Evolutionary conservation across 1,140 invertebrate species (phyloP).

Genomic region (Drosophila santomea): DNA sequence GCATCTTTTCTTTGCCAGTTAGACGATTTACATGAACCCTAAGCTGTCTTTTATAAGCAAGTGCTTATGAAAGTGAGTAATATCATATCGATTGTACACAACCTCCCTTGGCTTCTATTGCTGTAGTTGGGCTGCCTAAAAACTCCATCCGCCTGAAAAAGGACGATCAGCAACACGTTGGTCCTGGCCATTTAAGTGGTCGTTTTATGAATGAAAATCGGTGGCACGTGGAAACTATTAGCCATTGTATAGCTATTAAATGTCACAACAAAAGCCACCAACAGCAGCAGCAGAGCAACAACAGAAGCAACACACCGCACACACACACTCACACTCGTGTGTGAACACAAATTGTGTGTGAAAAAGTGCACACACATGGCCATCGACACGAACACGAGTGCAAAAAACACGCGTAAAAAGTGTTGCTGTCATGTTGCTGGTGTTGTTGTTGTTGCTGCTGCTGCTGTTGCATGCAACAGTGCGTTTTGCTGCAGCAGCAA

Average conservation of each 20-base stretch:
- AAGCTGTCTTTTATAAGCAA: too few species aligned
- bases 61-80: too few species aligned
- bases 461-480: constrained; percentile 70
- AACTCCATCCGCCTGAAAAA: background rate
- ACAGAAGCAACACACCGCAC: background rate
- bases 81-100: too few species aligned
- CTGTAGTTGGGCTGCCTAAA: background rate
- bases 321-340: constrained; percentile 5
- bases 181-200: constrained; percentile 41
- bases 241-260: constrained; percentile 73
- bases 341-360: constrained; percentile 73
- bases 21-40: background rate
- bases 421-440: constrained; percentile 64
- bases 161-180: constrained; percentile 49
- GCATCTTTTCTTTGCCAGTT: background rate
- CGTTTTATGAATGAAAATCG: constrained; percentile 76
- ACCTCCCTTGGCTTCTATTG: background rate
- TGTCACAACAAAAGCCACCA: constrained; percentile 66
- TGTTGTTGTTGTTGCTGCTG: constrained; percentile 47
- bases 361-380: constrained; percentile 61
- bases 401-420: constrained; percentile 75
- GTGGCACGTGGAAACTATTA: constrained; percentile 78
- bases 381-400: constrained; percentile 28
- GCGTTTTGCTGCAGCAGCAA: constrained; percentile 20
- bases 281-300: constrained; percentile 2